phyloP scores from a whole-genome alignment of 2,888 invertebrate genomes.

The Trachelus iudaicus region DNA sequence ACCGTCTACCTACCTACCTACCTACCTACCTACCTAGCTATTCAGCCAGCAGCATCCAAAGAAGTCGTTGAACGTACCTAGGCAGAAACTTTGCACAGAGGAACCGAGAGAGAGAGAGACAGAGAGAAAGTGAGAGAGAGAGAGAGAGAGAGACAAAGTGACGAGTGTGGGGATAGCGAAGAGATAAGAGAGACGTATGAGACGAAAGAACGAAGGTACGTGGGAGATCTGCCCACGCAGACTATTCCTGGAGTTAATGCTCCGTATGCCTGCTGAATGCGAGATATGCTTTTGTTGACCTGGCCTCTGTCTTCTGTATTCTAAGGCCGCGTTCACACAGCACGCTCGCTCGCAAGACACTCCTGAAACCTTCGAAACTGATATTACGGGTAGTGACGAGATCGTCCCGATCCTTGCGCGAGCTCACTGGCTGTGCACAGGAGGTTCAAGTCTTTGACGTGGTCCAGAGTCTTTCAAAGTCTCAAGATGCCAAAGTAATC shows the following conservation, averaged over 20 bases:
- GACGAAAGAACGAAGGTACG: conserved; percentile 34
- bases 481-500: not conserved
- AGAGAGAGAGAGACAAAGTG: conserved; percentile 5
- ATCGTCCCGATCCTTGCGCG: too few species aligned
- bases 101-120: not conserved
- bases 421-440: too few species aligned
- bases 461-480: too few species aligned
- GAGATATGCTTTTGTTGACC: conserved; percentile 56
- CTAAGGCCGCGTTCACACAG: conserved; percentile 12
- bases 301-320: conserved; percentile 33
- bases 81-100: too few species aligned
- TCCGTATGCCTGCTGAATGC: conserved; percentile 51
- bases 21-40: too few species aligned
- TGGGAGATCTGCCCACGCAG: conserved; percentile 53
- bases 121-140: conserved; percentile 1
- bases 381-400: too few species aligned
- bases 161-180: conserved; percentile 11
- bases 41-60: too few species aligned
- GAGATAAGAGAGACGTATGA: conserved; percentile 27
- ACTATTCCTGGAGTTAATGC: conserved; percentile 57
- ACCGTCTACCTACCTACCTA: too few species aligned
- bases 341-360: too few species aligned
- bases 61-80: too few species aligned
- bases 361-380: too few species aligned
- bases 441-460: too few species aligned